Evolutionary conservation across 2,888 invertebrate genomes (phyloP).

Genomic region (Syrista parreyssii): DNA sequence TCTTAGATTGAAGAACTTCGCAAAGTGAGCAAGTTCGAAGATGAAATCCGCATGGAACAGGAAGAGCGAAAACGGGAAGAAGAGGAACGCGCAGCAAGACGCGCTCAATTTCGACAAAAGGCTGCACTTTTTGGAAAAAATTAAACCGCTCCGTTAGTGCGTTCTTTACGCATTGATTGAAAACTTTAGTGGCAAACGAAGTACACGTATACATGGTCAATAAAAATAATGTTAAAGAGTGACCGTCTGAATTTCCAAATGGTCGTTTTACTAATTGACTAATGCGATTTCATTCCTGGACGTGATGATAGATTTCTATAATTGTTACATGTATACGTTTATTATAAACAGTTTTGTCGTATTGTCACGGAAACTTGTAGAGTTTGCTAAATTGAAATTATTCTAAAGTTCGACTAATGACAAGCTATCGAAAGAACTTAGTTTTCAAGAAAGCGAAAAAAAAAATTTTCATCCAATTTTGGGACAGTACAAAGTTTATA

Average conservation of each 20-base stretch:
- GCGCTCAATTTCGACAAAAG: constrained; percentile 89
- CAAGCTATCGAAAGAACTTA: neutral
- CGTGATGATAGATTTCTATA: neutral
- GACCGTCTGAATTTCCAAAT: neutral
- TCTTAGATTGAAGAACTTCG: constrained; percentile 84
- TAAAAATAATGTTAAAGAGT: neutral
- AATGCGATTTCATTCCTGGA: neutral
- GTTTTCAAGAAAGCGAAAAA: neutral
- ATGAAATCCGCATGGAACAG: constrained; percentile 92
- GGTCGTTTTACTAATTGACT: neutral
- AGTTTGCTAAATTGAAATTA: neutral
- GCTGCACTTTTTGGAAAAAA: constrained; percentile 83
- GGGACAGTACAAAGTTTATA: neutral
- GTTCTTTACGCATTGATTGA: neutral
- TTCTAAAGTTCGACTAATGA: neutral
- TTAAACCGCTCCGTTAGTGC: constrained; percentile 23
- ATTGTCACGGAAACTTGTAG: neutral
- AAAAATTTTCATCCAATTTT: neutral
- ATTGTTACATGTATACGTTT: neutral
- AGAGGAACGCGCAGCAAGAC: constrained; percentile 84
- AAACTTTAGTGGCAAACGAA: too few relatives aligned
- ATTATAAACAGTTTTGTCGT: neutral
- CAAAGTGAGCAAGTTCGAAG: constrained; percentile 88
- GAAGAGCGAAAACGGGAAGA: constrained; percentile 87
- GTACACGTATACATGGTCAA: neutral